These are phyloP conservation scores for Acrocephalus arundinaceus DNA, from an alignment of 2,113 vertebrate species.

Conservation along the genomic window DNA sequence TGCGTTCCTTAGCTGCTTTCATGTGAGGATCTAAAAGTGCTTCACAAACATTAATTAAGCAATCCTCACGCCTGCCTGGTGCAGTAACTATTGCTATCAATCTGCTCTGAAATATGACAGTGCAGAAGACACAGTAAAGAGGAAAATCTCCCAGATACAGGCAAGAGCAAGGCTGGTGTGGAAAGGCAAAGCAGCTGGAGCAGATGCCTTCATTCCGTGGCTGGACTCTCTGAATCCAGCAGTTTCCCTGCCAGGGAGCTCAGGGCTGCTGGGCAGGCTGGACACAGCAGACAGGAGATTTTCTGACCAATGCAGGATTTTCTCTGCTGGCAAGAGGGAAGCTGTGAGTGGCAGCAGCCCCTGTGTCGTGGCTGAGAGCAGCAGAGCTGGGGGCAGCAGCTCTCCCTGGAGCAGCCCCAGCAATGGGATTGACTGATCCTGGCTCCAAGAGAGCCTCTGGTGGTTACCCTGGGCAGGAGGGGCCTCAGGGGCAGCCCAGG, in stretches of 20 bases:
- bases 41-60: constrained; percentile 52
- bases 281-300: background rate
- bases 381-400: background rate
- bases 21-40: constrained; percentile 36
- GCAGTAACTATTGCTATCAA: constrained; percentile 31
- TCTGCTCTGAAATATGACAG: constrained; percentile 13
- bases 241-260: background rate
- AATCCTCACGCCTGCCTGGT: constrained; percentile 23
- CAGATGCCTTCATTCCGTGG: background rate
- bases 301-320: background rate
- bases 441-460: background rate
- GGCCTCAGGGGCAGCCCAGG: no score
- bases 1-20: constrained; percentile 6
- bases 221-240: background rate
- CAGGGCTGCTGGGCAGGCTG: background rate
- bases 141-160: background rate
- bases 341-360: background rate
- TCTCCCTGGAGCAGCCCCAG: background rate
- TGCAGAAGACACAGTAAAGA: constrained; percentile 17
- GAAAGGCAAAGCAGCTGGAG: background rate
- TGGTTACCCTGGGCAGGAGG: background rate
- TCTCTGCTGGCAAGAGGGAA: background rate
- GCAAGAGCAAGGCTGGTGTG: background rate
- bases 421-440: background rate
- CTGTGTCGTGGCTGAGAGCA: background rate